Evolutionary conservation across 2,113 vertebrate genomes (phyloP).

Genomic region (Chlamydotis undulata): DNA sequence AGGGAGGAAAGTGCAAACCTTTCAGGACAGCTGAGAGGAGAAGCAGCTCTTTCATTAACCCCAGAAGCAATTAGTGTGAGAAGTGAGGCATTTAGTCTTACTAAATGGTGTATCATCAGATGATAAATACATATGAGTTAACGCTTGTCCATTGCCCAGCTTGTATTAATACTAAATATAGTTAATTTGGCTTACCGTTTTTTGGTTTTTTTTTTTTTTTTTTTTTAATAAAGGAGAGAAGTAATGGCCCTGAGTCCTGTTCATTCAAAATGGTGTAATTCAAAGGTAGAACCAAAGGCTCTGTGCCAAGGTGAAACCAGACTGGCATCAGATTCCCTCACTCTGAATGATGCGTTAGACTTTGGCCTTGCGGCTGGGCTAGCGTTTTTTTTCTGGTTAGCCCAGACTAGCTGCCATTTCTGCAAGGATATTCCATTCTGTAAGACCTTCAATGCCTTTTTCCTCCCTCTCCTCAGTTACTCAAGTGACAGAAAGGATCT

Average conservation of each 20-base stretch:
- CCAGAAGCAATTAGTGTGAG: neutral
- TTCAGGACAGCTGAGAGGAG: neutral
- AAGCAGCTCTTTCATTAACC: neutral
- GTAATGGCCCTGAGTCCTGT: neutral
- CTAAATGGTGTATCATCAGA: neutral
- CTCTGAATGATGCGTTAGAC: neutral
- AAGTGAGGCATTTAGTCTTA: neutral
- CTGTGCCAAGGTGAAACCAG: neutral
- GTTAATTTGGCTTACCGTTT: neutral
- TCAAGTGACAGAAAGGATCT: slow-evolving; percentile 41
- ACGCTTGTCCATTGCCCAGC: neutral
- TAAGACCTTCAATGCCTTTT: neutral
- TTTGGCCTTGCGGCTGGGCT: neutral
- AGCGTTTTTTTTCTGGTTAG: neutral
- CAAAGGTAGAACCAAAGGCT: neutral
- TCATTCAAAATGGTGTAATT: neutral
- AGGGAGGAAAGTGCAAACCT: neutral
- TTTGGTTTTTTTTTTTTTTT: neutral
- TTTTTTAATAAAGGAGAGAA: neutral
- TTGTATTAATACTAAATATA: neutral
- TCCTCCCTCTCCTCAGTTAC: neutral
- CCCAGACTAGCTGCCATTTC: neutral
- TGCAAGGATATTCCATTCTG: neutral
- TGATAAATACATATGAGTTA: neutral
- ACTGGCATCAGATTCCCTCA: neutral